phyloP scores from a whole-genome alignment of 2,888 invertebrate genomes.

The Rhorus exstirpatorius region DNA sequence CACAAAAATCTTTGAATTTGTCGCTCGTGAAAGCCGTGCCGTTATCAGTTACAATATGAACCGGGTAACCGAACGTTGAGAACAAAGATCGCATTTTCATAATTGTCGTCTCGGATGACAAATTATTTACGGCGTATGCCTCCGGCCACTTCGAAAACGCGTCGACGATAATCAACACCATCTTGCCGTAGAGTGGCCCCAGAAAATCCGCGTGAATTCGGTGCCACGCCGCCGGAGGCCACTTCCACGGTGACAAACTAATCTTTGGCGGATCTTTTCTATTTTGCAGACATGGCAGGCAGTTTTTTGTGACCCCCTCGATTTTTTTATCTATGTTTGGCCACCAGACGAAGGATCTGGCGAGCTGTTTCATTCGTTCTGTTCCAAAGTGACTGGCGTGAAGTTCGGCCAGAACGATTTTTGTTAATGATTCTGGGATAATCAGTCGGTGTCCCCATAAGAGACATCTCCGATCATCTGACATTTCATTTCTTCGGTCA shows the following conservation, averaged over 20 bases:
- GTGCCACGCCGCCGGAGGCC: constrained; percentile 70
- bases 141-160: constrained; percentile 68
- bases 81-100: constrained; percentile 33
- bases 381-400: constrained; percentile 61
- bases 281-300: constrained; percentile 63
- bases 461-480: constrained; percentile 54
- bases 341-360: no score
- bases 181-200: constrained; percentile 56
- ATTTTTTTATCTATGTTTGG: no score
- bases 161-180: constrained; percentile 72
- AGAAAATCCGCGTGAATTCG: constrained; percentile 73
- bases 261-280: constrained; percentile 56
- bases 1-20: constrained; percentile 47
- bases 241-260: constrained; percentile 67
- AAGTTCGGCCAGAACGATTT: constrained; percentile 54
- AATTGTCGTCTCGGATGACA: constrained; percentile 30
- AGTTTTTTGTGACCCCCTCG: constrained; percentile 53
- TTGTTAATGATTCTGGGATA: constrained; percentile 33
- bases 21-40: constrained; percentile 49
- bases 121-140: constrained; percentile 17
- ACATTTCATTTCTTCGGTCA: constrained; percentile 50
- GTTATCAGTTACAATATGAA: constrained; percentile 55
- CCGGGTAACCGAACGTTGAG: constrained; percentile 51
- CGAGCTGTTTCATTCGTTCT: constrained; percentile 66
- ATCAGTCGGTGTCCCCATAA: constrained; percentile 64